A percentile compares a stretch with the other conserved stretches of the same genome.
phyloP scores from a whole-genome alignment of 2,113 vertebrate species.

The Abramis brama region DNA sequence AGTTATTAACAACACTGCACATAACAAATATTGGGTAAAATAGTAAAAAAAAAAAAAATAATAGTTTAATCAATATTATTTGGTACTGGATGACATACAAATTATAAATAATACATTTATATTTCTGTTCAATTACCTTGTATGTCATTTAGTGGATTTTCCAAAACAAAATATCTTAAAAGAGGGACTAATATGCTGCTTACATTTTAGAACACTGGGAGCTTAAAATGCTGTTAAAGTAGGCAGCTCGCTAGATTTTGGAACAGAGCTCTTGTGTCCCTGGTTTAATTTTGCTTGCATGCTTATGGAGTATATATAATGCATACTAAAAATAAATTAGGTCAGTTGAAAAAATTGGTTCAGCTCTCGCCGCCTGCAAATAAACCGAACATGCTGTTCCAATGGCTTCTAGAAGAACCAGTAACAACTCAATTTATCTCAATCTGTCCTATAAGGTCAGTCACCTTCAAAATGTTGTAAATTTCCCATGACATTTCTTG shows the following conservation, averaged over 20 bases:
- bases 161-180: background rate
- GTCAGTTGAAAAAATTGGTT: conserved; percentile 18
- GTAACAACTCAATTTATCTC: conserved; percentile 14
- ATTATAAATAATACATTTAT: background rate
- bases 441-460: conserved; percentile 28
- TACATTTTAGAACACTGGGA: background rate
- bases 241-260: background rate
- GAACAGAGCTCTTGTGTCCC: background rate
- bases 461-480: conserved; percentile 10
- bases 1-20: background rate
- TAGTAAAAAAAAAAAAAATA: background rate
- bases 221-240: background rate
- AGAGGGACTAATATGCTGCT: background rate
- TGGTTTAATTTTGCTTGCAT: conserved; percentile 14
- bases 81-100: background rate
- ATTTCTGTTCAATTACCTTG: no score
- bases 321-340: conserved; percentile 19
- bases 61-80: background rate
- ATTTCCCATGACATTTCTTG: conserved; percentile 36
- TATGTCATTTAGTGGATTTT: no score
- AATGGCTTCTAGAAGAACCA: background rate
- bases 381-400: background rate
- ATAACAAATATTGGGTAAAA: background rate
- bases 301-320: conserved; percentile 27
- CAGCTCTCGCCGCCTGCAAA: background rate